Evolutionary conservation across 2,797 vertebrate species (phyloP), one percentile per base, ranked within the genome.

Genomic region (Orestias chungarensis): DNA sequence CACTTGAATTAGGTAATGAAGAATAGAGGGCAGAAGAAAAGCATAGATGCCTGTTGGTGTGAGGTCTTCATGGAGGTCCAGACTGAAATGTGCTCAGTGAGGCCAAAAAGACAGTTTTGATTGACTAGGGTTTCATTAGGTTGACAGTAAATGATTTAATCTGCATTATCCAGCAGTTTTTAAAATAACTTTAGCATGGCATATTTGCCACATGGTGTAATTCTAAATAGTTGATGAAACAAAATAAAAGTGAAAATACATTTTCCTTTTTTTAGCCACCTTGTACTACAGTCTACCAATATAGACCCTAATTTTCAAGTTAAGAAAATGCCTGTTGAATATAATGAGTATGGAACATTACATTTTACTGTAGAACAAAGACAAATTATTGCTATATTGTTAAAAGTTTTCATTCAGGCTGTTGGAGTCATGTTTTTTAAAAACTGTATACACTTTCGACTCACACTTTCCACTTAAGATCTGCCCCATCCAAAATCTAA

Each of bases 1-100:
- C 93, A 91, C 92, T 92, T 94, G 90, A 93, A 92, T 91, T 83
- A 89, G 80, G 91, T 89, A 88, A 91, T 90, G 87, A 89, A 87
- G 88, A 89, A 90, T 87, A 74, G 81, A 78, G 78, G 52, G 79
- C 75, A 86, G 80, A 70, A 83, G 76, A 84, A 87, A 85, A 38
- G 69, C 64, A 84, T 69, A 71, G 82, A 82, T 76, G 86, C 82
- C 76, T 42, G 74, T 86, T 73, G 76, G 81, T 93, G 91, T 91
- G 89, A 76, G 89, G 90, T 92, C 90, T 87, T 80, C 82, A 72
- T 75, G 82, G 85, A 90, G 86, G 82, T 87, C 84, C 80, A 73
- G 64, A 84, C 81, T 79, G 71, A 66, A 82, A 57, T 81, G 68
- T 68, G 23, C 66, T 68, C 27, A 12, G 65, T 79, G 81, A 79